These are phyloP conservation scores for Podarcis muralis DNA, from an alignment of 2,113 vertebrate genomes.

Conservation along the genomic window DNA sequence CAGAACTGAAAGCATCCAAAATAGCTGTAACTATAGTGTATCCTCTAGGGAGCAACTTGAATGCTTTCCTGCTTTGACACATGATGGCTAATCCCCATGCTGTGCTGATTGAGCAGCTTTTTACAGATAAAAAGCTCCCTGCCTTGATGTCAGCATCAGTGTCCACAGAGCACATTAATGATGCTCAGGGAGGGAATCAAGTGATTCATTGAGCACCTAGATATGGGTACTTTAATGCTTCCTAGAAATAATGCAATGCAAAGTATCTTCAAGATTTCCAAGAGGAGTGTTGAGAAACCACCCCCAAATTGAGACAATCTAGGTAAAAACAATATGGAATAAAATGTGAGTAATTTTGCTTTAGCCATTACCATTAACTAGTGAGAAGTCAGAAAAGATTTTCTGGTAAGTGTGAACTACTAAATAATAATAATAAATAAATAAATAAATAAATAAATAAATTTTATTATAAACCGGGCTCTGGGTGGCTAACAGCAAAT, in stretches of 20 bases:
- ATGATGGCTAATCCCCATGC: background rate
- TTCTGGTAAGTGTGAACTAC: no score
- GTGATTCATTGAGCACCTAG: background rate
- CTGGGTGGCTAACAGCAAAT: no score
- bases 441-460: no score
- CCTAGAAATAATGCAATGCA: background rate
- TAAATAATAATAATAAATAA: no score
- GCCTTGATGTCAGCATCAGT: background rate
- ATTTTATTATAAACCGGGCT: no score
- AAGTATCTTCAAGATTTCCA: background rate
- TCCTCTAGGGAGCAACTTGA: background rate
- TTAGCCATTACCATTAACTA: no score
- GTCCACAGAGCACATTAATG: background rate
- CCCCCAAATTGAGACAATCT: background rate
- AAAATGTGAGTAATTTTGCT: no score
- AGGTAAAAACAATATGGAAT: no score
- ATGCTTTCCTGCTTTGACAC: background rate
- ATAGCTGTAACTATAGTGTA: background rate
- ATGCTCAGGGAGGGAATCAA: background rate
- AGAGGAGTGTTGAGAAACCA: background rate
- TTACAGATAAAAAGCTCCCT: background rate
- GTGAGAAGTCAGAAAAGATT: no score
- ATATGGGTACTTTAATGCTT: background rate
- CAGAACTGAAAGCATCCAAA: background rate
- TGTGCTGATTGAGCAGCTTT: background rate